Evolutionary conservation across 1,140 invertebrate species (phyloP).

Genomic region (Formica exsecta): DNA sequence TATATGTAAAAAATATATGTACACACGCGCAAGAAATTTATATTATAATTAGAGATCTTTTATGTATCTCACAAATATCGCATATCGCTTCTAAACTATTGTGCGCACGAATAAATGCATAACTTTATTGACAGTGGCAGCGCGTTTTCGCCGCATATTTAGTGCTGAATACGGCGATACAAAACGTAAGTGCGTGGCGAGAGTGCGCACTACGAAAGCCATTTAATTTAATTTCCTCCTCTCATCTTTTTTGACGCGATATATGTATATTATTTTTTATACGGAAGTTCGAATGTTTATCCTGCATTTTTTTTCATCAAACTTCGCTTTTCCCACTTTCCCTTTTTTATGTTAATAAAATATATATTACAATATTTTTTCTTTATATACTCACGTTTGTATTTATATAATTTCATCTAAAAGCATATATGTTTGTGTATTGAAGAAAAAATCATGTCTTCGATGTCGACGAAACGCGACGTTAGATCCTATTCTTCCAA

Average conservation of each 20-base stretch:
- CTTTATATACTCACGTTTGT: not conserved
- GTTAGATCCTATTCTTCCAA: not conserved
- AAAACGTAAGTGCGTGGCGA: not conserved
- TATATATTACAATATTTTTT: conserved; percentile 39
- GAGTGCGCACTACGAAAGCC: not conserved
- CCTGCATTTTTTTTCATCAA: conserved; percentile 1
- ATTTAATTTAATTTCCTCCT: not conserved
- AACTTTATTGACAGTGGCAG: not conserved
- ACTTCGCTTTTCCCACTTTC: not conserved
- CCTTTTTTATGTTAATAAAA: conserved; percentile 14
- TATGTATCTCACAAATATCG: not conserved
- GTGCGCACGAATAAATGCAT: conserved; percentile 3
- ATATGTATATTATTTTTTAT: not conserved
- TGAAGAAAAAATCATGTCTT: conserved; percentile 1
- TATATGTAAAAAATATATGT: conserved; percentile 71
- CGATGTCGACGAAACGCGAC: not conserved
- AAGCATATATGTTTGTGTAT: conserved; percentile 8
- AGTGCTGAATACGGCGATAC: not conserved
- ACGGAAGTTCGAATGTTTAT: conserved; percentile 24
- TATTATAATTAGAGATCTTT: conserved; percentile 80
- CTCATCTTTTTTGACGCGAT: not conserved
- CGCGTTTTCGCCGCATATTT: not conserved
- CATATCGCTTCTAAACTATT: conserved; percentile 39
- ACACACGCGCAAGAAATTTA: conserved; percentile 64
- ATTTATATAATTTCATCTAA: not conserved